These are phyloP conservation scores for Spatula clypeata DNA, from an alignment of 2,797 vertebrate genomes.

Conservation along the genomic window DNA sequence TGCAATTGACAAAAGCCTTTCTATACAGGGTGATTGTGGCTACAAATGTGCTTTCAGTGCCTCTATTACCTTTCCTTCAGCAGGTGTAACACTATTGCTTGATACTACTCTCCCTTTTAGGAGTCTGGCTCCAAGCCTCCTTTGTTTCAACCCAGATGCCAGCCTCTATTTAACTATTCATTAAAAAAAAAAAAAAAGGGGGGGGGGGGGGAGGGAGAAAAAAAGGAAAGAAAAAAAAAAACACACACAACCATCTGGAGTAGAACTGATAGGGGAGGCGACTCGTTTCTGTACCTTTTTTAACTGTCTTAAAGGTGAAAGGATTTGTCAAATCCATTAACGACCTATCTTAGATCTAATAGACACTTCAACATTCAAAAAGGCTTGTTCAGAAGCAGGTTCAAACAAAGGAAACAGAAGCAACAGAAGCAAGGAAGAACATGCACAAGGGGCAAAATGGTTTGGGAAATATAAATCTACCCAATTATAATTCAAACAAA, in stretches of 20 bases:
- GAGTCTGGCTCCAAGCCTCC: conserved; percentile 77
- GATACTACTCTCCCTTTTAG: conserved; percentile 60
- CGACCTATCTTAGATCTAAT: conserved; percentile 71
- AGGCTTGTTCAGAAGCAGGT: conserved; percentile 52
- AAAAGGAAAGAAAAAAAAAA: neutral
- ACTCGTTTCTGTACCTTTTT: conserved; percentile 77
- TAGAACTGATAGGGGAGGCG: conserved; percentile 72
- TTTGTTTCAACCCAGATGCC: conserved; percentile 83
- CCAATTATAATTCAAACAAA: conserved; percentile 83
- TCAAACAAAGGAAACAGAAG: conserved; percentile 64
- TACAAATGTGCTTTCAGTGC: conserved; percentile 61
- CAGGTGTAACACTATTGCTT: conserved; percentile 75
- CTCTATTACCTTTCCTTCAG: conserved; percentile 72
- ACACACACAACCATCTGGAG: conserved; percentile 77
- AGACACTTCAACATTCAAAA: conserved; percentile 62
- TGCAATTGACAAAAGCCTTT: conserved; percentile 50
- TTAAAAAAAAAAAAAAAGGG: conserved; percentile 28
- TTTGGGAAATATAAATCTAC: conserved; percentile 81
- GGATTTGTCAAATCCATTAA: conserved; percentile 78
- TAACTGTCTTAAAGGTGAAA: conserved; percentile 78
- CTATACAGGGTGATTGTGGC: neutral
- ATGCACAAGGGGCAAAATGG: conserved; percentile 38
- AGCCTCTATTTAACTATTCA: conserved; percentile 79
- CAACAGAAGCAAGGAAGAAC: conserved; percentile 42
- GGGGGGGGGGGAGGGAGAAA: neutral